Base-by-base conservation (phyloP, 2,113 vertebrate species). In the Oryzias melastigma region DNA sequence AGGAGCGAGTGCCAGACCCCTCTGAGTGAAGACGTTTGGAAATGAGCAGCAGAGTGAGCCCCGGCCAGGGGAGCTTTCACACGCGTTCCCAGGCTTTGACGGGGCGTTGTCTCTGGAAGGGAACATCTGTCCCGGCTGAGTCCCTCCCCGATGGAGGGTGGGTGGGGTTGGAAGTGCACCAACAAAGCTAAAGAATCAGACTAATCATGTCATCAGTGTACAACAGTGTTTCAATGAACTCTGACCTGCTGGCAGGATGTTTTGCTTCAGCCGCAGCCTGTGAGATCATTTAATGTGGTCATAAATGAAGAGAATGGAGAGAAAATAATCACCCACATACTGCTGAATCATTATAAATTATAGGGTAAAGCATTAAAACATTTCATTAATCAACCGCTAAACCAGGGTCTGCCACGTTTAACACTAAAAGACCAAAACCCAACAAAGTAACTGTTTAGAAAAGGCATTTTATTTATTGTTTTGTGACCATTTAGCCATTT, bases 111-210 rank as follows among this genome's bases (percentile, higher is more conserved):
- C 62, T 66, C 61, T 77, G 62, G 45, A 75, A 52, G 55, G 17
- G 68, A 84, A 87, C 90, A 91, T 89, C 90, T 91, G 90, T 64
- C 77, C 78, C 68, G 43, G 25, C 56, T 14, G 29, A 50, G 29
- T 20, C 52, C 47, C 7, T 27, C 27, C 25, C 51, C 68, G 62
- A 41, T 12, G 56, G 62, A 24, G 18, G 50, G 59, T 43, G 63
- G 67, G 49, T 5, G 41, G 62, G 64, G 59, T 45, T 45, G 58
- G 45, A 49, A 60, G 73, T 14, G 62, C 44, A 62, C 25, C 58
- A 62, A 85, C 77, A 80, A 84, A 78, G 66, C 20, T 40, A 22
- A 15, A 5, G 55, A 66, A 55, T 63, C 53, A 61, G 49, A 72
- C 69, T 55, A 67, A 77, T 75, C 67, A 2, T 52, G 57, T 68